Percentiles rank a stretch among this genome's conserved stretches.
These are phyloP conservation scores for Procambarus clarkii DNA, from an alignment of 1,140 invertebrate genomes.

Conservation along the genomic window DNA sequence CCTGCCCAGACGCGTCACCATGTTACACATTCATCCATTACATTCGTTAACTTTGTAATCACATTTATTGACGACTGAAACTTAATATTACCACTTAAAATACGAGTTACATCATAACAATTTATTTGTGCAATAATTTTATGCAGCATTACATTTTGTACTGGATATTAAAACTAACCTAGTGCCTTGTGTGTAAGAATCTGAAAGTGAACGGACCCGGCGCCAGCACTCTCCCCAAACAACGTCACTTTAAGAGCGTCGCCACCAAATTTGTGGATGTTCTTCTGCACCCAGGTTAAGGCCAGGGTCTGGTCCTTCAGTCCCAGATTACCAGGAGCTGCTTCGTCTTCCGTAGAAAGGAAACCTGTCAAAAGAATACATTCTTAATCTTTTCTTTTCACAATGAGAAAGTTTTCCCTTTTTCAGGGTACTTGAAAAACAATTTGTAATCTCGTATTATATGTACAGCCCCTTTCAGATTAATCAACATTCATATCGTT, in stretches of 20 bases:
- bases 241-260: constrained; percentile 16
- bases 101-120: no score
- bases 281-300: constrained; percentile 35
- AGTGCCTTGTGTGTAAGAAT: constrained; percentile 2
- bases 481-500: no score
- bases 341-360: constrained; percentile 45
- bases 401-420: no score
- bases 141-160: neutral
- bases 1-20: constrained; percentile 54
- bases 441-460: no score
- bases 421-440: no score
- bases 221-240: constrained; percentile 44
- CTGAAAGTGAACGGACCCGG: constrained; percentile 24
- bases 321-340: constrained; percentile 37
- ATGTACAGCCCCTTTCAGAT: no score
- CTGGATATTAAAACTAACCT: neutral
- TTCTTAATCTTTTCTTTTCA: no score
- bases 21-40: no score
- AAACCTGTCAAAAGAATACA: constrained; percentile 16
- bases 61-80: no score
- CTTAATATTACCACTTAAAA: no score
- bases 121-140: no score
- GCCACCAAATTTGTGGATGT: constrained; percentile 26
- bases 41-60: no score
- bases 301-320: constrained; percentile 53